A percentile compares a stretch with the other conserved stretches of the same genome.
phyloP scores from a whole-genome alignment of 2,888 invertebrate genomes.

The Xanthia icteritia region DNA sequence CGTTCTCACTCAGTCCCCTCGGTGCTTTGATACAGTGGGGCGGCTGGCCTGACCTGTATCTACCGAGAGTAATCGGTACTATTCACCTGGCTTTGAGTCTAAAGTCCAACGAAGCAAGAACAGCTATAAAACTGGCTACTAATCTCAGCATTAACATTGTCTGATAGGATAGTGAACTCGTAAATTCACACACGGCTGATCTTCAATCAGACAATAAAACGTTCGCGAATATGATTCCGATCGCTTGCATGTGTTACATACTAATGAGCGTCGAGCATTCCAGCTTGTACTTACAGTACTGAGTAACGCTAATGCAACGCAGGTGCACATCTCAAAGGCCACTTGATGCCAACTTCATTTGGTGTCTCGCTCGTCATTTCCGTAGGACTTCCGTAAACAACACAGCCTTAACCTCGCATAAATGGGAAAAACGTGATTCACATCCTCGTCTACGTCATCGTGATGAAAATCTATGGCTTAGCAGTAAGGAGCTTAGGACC shows the following conservation, averaged over 20 bases:
- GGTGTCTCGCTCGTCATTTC: constrained; percentile 68
- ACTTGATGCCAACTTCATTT: constrained; percentile 65
- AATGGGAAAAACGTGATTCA: constrained; percentile 63
- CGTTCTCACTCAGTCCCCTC: constrained; percentile 4
- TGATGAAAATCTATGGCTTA: constrained; percentile 36
- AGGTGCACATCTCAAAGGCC: constrained; percentile 62
- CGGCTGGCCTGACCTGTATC: constrained; percentile 15
- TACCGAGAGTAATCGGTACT: constrained; percentile 2
- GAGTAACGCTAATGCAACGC: constrained; percentile 31
- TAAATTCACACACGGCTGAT: constrained; percentile 53
- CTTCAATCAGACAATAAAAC: constrained; percentile 60
- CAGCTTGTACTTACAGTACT: constrained; percentile 19
- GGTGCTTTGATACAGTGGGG: neutral
- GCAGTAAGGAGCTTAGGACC: constrained; percentile 31
- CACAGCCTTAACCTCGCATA: constrained; percentile 56
- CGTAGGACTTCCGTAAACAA: constrained; percentile 79
- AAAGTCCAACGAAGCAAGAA: constrained; percentile 15
- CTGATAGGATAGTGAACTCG: constrained; percentile 58
- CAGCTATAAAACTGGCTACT: constrained; percentile 26
- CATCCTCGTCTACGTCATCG: constrained; percentile 38
- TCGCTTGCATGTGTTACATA: constrained; percentile 56
- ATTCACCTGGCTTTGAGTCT: constrained; percentile 16
- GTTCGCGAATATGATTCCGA: constrained; percentile 56
- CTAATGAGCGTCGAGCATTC: constrained; percentile 28
- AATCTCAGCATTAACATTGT: constrained; percentile 35